Evolutionary conservation across 2,888 invertebrate genomes (phyloP), one percentile per base, ranked within the genome.

Genomic region (Xestia c-nigrum): DNA sequence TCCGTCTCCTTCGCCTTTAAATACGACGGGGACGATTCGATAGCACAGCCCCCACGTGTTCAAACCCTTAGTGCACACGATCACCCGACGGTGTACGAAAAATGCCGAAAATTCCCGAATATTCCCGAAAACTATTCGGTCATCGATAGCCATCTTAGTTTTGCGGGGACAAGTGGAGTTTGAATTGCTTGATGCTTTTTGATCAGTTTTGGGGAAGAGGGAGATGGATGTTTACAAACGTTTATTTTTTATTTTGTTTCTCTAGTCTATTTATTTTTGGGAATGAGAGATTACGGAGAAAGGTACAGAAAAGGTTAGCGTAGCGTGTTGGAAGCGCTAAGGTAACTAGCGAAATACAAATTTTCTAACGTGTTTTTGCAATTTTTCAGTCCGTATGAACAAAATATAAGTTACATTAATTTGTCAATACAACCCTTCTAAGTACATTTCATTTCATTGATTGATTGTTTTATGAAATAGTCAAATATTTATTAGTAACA

Each of bases 1-100:
- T 94, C 90, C 92, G 91, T 94, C 92, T 92, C 92, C 92, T 91
- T 90, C 91, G 93, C 93, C 94, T 94, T 95, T 94, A 95, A 95
- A 95, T 94, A 94, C 93, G 92, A 91, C 90, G 91, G 92, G 93
- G 91, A 91, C 89, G 92, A 93, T 93, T 92, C 91, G 91, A 94
- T 93, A 93, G 89, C 83, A 46, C 79, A 76, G 69, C 82, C 84
- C 87, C 65, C 87, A 84, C 87, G 84, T 84, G 84, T 81, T 81
- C 81, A 79, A 65, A 86, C 78, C 82, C 77, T 74, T 70, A 85
- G 74, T 80, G 72, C 78, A 75, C 75, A 68, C 76, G 73, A 81
- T 57, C 73, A 61, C 72, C 74, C 64, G 79, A 84, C 40, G 61
- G 50, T 85, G 68, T 74, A 85, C 86, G 87, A 72, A 82, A 82